Conservation (phyloP, 2,888 invertebrate species). For the Autographa pulchrina region DNA sequence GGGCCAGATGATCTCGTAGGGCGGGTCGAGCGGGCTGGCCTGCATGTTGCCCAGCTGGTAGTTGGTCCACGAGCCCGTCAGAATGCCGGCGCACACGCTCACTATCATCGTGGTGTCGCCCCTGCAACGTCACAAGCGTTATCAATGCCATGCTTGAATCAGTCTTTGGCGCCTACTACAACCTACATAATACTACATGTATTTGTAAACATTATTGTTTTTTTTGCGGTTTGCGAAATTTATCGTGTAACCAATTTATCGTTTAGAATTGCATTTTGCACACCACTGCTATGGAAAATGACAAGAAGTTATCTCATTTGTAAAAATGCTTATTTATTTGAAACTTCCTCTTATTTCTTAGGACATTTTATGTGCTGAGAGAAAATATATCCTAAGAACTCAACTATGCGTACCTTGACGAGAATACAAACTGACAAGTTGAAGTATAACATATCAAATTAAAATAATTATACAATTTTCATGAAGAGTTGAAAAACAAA, state of each 20-base stretch:
- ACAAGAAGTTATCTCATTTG: no score
- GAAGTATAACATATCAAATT: no score
- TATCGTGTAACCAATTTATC: not conserved
- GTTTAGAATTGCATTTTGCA: not conserved
- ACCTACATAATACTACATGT: not conserved
- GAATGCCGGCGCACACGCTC: constrained; percentile 94
- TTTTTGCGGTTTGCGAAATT: not conserved
- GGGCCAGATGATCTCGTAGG: constrained; percentile 94
- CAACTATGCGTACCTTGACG: no score
- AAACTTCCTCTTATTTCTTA: no score
- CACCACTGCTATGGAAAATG: no score
- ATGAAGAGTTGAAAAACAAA: not conserved
- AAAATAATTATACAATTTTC: not conserved
- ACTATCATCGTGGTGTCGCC: constrained; percentile 97
- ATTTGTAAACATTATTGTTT: not conserved
- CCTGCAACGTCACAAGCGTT: constrained; percentile 83
- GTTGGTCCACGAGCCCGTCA: constrained; percentile 95
- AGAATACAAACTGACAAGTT: no score
- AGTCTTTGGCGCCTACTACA: not conserved
- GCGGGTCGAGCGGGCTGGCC: constrained; percentile 90
- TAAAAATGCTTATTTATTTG: no score
- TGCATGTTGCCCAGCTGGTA: constrained; percentile 93
- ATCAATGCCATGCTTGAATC: not conserved
- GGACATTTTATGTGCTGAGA: no score
- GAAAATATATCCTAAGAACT: no score